Conservation (phyloP, 1,140 invertebrate genomes). For the Vollenhovia emeryi region DNA sequence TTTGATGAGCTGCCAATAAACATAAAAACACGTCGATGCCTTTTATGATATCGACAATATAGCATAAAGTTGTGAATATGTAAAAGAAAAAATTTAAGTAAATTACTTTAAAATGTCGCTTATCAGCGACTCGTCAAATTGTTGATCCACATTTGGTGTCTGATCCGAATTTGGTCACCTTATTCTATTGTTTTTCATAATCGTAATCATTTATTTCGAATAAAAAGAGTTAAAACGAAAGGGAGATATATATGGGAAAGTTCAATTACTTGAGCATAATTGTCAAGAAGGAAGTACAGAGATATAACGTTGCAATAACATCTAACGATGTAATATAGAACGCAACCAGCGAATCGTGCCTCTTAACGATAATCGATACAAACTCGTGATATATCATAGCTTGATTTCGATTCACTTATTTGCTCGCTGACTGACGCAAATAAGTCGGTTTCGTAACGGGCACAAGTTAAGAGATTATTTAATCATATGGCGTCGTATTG, state of each 20-base stretch:
- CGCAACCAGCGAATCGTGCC: neutral
- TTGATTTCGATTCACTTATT: slow-evolving; percentile 16
- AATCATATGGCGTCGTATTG: neutral
- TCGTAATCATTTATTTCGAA: neutral
- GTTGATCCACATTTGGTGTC: too few species aligned
- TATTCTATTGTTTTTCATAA: slow-evolving; percentile 4
- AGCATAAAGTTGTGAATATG: too few species aligned
- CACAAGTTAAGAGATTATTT: slow-evolving; percentile 20
- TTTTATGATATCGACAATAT: too few species aligned
- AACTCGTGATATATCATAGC: slow-evolving; percentile 28
- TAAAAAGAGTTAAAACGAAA: neutral
- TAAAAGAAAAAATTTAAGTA: too few species aligned
- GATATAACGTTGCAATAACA: slow-evolving; percentile 8
- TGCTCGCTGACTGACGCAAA: slow-evolving; percentile 12
- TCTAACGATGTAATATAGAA: slow-evolving; percentile 3
- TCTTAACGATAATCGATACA: slow-evolving; percentile 47
- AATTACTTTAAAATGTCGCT: too few species aligned
- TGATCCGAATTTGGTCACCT: too few species aligned
- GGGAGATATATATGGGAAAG: neutral
- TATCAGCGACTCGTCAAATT: too few species aligned
- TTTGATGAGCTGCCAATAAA: too few species aligned
- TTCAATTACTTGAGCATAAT: neutral
- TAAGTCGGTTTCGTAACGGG: slow-evolving; percentile 9
- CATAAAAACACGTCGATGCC: too few species aligned
- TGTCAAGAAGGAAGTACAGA: neutral